Conservation (phyloP, 2,888 invertebrate species). For the Argyresthia goedartella region DNA sequence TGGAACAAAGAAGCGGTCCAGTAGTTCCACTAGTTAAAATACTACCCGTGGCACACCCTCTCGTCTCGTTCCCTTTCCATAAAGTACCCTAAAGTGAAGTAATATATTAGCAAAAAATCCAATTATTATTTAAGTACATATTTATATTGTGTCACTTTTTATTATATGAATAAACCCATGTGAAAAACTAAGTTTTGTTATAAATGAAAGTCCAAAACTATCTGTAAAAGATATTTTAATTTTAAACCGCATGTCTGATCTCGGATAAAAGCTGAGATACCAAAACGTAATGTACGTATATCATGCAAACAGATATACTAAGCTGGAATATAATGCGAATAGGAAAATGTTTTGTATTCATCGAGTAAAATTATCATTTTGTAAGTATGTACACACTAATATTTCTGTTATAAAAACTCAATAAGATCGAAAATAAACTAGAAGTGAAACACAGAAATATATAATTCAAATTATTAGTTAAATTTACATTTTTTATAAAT, state of each 20-base stretch:
- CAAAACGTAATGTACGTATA: slow-evolving; percentile 4
- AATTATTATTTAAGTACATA: too few species aligned
- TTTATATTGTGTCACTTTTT: background rate
- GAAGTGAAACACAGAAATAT: too few species aligned
- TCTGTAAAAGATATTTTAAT: slow-evolving; percentile 30
- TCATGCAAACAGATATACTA: background rate
- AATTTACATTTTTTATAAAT: too few species aligned
- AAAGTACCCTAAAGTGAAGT: too few species aligned
- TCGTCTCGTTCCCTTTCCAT: too few species aligned
- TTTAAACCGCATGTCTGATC: slow-evolving; percentile 22
- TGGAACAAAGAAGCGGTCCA: too few species aligned
- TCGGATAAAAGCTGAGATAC: slow-evolving; percentile 24
- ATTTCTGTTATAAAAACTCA: background rate
- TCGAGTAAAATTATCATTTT: slow-evolving; percentile 12
- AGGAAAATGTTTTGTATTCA: background rate
- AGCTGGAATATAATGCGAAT: too few species aligned
- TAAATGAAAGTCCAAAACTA: slow-evolving; percentile 1
- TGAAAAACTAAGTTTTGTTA: background rate
- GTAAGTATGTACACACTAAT: slow-evolving; percentile 9
- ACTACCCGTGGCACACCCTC: too few species aligned
- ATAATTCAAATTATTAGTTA: too few species aligned
- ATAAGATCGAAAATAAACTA: too few species aligned
- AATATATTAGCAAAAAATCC: too few species aligned
- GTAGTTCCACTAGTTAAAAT: too few species aligned
- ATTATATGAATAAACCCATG: background rate